Evolutionary conservation across 1,140 invertebrate species (phyloP).

Genomic region (Arctopsyche grandis): DNA sequence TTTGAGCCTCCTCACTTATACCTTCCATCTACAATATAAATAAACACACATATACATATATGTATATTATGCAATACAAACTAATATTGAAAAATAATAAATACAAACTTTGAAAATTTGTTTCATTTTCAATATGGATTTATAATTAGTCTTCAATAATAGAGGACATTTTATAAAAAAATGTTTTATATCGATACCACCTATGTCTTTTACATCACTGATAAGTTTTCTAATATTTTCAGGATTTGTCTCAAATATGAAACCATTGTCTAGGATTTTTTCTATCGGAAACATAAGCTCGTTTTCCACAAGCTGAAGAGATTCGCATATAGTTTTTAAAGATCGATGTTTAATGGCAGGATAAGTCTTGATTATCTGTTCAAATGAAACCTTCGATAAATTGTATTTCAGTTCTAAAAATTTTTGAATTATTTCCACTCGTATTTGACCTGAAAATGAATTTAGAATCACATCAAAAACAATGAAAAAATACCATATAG

Average conservation of each 20-base stretch:
- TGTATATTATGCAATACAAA: not conserved
- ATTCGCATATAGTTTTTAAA: slow-evolving; percentile 64
- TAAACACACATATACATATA: slow-evolving; percentile 5
- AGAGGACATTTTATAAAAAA: slow-evolving; percentile 65
- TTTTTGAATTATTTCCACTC: slow-evolving; percentile 63
- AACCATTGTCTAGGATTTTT: slow-evolving; percentile 66
- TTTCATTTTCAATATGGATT: slow-evolving; percentile 63
- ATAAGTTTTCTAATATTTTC: slow-evolving; percentile 67
- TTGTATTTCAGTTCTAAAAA: slow-evolving; percentile 64
- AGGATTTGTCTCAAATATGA: slow-evolving; percentile 66
- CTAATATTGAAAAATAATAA: not conserved
- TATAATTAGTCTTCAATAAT: slow-evolving; percentile 67
- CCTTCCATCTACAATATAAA: slow-evolving; percentile 59
- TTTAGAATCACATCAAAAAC: slow-evolving; percentile 37
- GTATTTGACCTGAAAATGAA: slow-evolving; percentile 60
- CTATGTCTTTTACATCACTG: slow-evolving; percentile 63
- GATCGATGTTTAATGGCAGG: slow-evolving; percentile 66
- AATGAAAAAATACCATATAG: slow-evolving; percentile 23
- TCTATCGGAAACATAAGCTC: slow-evolving; percentile 63
- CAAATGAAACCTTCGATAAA: slow-evolving; percentile 62
- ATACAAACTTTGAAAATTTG: slow-evolving; percentile 60
- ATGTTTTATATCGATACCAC: slow-evolving; percentile 64
- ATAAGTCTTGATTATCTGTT: slow-evolving; percentile 66
- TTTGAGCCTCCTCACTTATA: slow-evolving; percentile 65
- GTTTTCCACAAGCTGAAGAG: slow-evolving; percentile 62